These are phyloP conservation scores for Zaprionus ghesquierei DNA, from an alignment of 1,140 invertebrate genomes.

Conservation along the genomic window DNA sequence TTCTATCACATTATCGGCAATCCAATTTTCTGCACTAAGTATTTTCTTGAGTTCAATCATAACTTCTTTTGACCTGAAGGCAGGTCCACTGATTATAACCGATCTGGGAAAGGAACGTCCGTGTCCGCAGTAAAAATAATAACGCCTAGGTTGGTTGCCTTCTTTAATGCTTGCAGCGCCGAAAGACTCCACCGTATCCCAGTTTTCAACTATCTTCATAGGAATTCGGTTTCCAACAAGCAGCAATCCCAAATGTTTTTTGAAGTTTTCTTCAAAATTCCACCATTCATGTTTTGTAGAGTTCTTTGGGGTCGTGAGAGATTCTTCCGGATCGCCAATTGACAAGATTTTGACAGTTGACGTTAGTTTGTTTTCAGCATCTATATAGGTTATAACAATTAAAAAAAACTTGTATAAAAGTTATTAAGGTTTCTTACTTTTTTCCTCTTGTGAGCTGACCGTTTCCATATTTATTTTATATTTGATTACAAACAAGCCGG, in stretches of 20 bases:
- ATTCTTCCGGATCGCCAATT: neutral
- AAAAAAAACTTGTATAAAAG: neutral
- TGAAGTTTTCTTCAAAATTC: neutral
- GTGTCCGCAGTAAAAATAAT: neutral
- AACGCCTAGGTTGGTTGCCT: slow-evolving; percentile 1
- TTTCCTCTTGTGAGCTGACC: neutral
- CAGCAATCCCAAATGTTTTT: neutral
- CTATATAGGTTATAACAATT: neutral
- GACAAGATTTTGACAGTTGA: neutral
- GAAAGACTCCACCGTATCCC: neutral
- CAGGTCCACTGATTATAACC: neutral
- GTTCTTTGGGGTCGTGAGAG: neutral
- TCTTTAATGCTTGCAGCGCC: neutral
- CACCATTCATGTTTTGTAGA: neutral
- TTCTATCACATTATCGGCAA: neutral
- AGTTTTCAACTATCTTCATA: neutral
- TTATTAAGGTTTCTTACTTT: neutral
- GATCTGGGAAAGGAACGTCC: neutral
- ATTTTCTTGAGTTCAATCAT: neutral
- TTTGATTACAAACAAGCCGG: neutral
- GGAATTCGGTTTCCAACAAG: neutral
- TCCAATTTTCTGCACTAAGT: slow-evolving; percentile 15
- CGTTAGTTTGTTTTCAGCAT: neutral
- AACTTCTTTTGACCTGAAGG: neutral
- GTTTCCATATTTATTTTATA: neutral